Evolutionary conservation across 2,113 vertebrate genomes (phyloP), one percentile per base, ranked within the genome.

Genomic region (Zootoca vivipara): DNA sequence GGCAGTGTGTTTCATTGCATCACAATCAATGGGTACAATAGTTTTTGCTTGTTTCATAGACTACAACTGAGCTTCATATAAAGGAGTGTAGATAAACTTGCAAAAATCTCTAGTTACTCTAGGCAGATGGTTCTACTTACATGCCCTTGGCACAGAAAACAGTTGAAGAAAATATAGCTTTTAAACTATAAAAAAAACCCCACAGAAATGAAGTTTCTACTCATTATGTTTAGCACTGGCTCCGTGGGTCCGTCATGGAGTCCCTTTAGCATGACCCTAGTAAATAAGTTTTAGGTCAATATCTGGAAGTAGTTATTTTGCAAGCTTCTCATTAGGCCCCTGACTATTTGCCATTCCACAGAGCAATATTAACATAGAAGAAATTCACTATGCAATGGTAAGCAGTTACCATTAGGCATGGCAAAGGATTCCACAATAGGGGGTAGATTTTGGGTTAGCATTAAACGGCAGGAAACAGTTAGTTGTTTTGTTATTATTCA

Each of bases 111-210:
- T 52, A 52, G 46, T 52, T 52, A 52, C 46, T 82, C 56, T 15
- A 35, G n/a, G 56, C 15, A 35, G 56, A 35, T 22, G 18, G 78
- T 80, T 1, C 18, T 24, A 24, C 35, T 81, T 81, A 64, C 3
- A 81, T 64, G n/a, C 18, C 56, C 64, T 64, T 81, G 58, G 18
- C 79, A 35, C 56, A 33, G 58, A n/a, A 56, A 79, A n/a, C 1
- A 20, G 78, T 56, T 58, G 78, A 87, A 35, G 83, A 79, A 87
- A 92, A 52, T 52, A 69, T 12, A 86, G 70, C 3, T 72, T 56
- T 84, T 73, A 24, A 33, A 18, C 82, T 85, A 87, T 65, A 16
- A 38, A 28, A 28, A 28, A 40, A 16, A 70, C 85, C 67, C 78
- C 78, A 79, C 13, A 79, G n/a, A 79, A 28, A 1, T 79, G 65